Evolutionary conservation across 1,140 invertebrate species (phyloP).

Genomic region (Nomia melanderi): DNA sequence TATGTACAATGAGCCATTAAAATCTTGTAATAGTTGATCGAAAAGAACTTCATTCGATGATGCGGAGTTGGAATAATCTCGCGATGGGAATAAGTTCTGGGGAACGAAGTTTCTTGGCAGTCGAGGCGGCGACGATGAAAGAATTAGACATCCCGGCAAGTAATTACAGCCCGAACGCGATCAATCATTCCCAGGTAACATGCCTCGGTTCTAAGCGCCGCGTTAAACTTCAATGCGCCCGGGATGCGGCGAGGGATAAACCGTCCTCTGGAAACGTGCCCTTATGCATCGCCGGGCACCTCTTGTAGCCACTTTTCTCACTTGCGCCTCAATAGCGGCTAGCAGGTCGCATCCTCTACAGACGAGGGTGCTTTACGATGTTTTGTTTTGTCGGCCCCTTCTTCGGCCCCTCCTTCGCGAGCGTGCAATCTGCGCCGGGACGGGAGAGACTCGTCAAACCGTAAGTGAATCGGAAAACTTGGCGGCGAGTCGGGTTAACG

Average conservation of each 20-base stretch:
- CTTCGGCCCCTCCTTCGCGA: constrained; percentile 40
- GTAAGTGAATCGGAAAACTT: constrained; percentile 58
- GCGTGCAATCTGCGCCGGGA: constrained; percentile 36
- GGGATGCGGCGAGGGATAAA: constrained; percentile 32
- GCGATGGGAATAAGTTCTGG: too few relatives aligned
- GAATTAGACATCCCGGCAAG: too few relatives aligned
- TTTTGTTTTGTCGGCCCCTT: constrained; percentile 62
- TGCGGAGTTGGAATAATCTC: too few relatives aligned
- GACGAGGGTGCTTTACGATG: constrained; percentile 61
- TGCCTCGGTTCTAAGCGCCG: neutral
- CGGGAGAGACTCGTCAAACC: constrained; percentile 55
- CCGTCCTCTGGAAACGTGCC: constrained; percentile 44
- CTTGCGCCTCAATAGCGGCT: constrained; percentile 61
- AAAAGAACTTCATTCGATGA: too few relatives aligned
- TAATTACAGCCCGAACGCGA: neutral
- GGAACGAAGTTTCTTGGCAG: too few relatives aligned
- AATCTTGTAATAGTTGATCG: too few relatives aligned
- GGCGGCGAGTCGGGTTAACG: constrained; percentile 45
- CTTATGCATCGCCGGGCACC: constrained; percentile 58
- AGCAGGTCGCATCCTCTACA: constrained; percentile 67
- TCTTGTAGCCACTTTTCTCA: constrained; percentile 66
- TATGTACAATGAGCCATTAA: too few relatives aligned
- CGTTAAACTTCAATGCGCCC: constrained; percentile 50
- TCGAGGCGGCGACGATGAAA: too few relatives aligned
- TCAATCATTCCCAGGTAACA: constrained; percentile 28